Base-by-base conservation (phyloP, 1,140 invertebrate genomes). In the Philotrypesis tridentata region DNA sequence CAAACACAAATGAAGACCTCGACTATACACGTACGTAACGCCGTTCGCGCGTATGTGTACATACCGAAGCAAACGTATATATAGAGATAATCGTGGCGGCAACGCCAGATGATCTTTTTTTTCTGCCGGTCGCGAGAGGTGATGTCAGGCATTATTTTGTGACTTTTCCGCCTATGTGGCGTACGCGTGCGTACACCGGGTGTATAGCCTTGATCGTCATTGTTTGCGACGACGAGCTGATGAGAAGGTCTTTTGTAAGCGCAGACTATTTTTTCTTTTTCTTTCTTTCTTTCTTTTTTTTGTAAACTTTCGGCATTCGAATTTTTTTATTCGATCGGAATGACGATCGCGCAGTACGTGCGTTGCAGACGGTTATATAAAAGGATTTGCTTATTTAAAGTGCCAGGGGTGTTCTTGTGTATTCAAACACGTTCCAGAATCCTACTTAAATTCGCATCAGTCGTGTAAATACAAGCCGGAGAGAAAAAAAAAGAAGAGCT, bases 151-250 rank as follows among this genome's bases (percentile, higher is more conserved):
- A 65, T 29, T 65, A 23, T 65, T 65, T 65, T 25, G 61, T 65
- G 9, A 12, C 23, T 27, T 17, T 12, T 65, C 61, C 25, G 61
- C 61, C 27, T 33, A 3, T 33, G 3, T 27, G 11, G n/a, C 48
- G 9, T 75, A 29, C 29, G 29, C 33, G 2, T 55, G 17, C 40
- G 23, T 73, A n/a, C 55, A 60, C 0, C 37, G 21, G 31, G 5
- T 14, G 29, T 1, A 5, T 55, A 63, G 63, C 75, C 75, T 77
- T 77, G 75, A 77, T 77, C 31, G 61, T 67, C 75, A 67, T 77
- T 77, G 75, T 77, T 77, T 77, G 75, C 75, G 33, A 77, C 40
- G 63, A 67, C 31, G 48, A 65, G n/a, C n/a, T n/a, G n/a, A n/a
- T n/a, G 73, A 33, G 55, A 31, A 40, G 55, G 14, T 11, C 55